phyloP scores from a whole-genome alignment of 2,888 invertebrate species.

The Nezara viridula region DNA sequence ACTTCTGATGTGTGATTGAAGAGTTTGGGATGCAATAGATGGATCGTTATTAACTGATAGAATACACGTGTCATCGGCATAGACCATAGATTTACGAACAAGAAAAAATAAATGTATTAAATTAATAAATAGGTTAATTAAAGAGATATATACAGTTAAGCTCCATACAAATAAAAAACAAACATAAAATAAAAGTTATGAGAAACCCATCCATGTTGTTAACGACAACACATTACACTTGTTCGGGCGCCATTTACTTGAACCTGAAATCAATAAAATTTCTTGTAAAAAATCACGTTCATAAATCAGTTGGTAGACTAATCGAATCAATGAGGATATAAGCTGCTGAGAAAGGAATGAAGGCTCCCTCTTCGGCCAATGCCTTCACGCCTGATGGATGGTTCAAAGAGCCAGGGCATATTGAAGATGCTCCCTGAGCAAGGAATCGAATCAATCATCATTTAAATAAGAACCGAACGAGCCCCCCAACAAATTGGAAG shows the following conservation, averaged over 20 bases:
- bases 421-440: not conserved
- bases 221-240: not conserved
- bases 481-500: slow-evolving; percentile 1
- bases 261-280: not conserved
- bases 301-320: not conserved
- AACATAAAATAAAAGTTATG: too few relatives aligned
- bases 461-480: slow-evolving; percentile 11
- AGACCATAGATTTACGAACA: too few relatives aligned
- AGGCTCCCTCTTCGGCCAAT: not conserved
- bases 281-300: not conserved
- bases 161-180: too few relatives aligned
- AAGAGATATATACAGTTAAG: too few relatives aligned
- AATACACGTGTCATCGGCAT: too few relatives aligned
- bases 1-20: too few relatives aligned
- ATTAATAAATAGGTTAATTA: too few relatives aligned
- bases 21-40: too few relatives aligned
- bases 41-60: too few relatives aligned
- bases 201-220: too few relatives aligned
- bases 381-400: slow-evolving; percentile 20
- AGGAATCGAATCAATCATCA: slow-evolving; percentile 16
- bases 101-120: too few relatives aligned
- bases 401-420: not conserved
- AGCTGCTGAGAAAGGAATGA: not conserved
- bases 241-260: not conserved
- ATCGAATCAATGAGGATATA: not conserved